These are phyloP conservation scores for Drusus annulatus DNA, from an alignment of 1,140 invertebrate species.

Conservation along the genomic window DNA sequence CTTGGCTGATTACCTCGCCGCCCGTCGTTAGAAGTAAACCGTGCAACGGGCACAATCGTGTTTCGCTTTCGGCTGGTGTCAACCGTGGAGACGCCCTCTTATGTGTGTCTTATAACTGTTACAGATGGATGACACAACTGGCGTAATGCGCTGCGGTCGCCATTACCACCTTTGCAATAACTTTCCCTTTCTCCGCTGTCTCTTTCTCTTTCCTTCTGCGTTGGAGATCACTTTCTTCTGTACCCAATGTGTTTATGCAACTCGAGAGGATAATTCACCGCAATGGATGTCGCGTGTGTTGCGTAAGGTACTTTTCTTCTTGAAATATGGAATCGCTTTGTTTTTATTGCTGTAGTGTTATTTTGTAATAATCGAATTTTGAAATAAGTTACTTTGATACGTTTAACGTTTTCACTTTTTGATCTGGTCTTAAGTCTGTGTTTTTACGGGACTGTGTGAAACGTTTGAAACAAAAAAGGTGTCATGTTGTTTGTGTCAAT, in stretches of 20 bases:
- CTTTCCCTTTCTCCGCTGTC: constrained; percentile 4
- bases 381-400: not conserved
- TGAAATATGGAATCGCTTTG: not conserved
- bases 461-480: not conserved
- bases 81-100: constrained; percentile 8
- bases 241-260: constrained; percentile 9
- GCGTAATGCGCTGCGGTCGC: not conserved
- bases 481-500: too few species aligned
- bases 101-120: constrained; percentile 3
- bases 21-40: not conserved
- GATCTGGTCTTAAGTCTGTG: not conserved
- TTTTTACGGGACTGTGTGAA: not conserved
- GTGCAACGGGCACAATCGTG: not conserved
- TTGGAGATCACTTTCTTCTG: constrained; percentile 5
- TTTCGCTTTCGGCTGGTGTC: constrained; percentile 30
- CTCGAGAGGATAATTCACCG: not conserved
- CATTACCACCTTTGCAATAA: constrained; percentile 16
- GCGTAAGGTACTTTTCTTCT: not conserved
- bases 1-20: not conserved
- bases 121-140: constrained; percentile 1
- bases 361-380: not conserved
- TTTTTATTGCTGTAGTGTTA: not conserved
- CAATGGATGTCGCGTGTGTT: constrained; percentile 12
- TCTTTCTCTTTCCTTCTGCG: not conserved
- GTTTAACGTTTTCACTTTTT: not conserved